Base-by-base conservation (phyloP, 37 sponge, comb jelly and placozoan species). In the Cladorhizidae sp. region DNA sequence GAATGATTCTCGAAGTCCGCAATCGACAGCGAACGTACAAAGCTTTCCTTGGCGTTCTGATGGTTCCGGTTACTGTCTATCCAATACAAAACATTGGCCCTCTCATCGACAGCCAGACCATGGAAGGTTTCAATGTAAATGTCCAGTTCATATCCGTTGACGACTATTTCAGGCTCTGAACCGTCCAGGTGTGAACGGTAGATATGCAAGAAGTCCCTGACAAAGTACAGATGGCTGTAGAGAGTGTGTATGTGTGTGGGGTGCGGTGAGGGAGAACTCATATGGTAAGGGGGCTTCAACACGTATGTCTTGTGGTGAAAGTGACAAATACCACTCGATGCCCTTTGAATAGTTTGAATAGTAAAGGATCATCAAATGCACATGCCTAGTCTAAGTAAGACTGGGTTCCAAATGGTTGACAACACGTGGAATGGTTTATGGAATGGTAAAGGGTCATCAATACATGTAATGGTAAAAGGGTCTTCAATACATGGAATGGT, bases 171-270 rank as follows among this genome's bases (percentile, higher is more conserved):
- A 28, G 3, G n/a, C 3, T 23, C 12, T 59, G 61, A 59, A 6
- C 61, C 61, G 12, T 59, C 61, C 12, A 59, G 61, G 61, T 59
- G 5, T 23, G 28, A 23, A 5, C 68, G 68, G 8, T 36, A 29
- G 68, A 67, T 31, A 22, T 63, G 64, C 17, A 11, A 29, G 20
- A 25, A 67, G 31, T 17, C 8, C 31, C 65, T 64, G 1, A 26
- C 50, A 78, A 31, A 78, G 51, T 78, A 78, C 28, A 78, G 65
- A 63, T 76, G 42, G n/a, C 77, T 76, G 77, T 59, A 45, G 49
- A 45, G 32, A 9, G 73, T 17, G 73, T 72, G 73, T 42, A 17
- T 43, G 51, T 68, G 69, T 68, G 69, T 68, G 37, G 21, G 69
- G 32, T 22, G 22, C 22, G 26, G 29, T 29, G 29, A 22, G 69